Percentiles rank a stretch among this genome's conserved stretches.
phyloP scores from a whole-genome alignment of 2,113 vertebrate genomes.

The Toxotes chatareus region DNA sequence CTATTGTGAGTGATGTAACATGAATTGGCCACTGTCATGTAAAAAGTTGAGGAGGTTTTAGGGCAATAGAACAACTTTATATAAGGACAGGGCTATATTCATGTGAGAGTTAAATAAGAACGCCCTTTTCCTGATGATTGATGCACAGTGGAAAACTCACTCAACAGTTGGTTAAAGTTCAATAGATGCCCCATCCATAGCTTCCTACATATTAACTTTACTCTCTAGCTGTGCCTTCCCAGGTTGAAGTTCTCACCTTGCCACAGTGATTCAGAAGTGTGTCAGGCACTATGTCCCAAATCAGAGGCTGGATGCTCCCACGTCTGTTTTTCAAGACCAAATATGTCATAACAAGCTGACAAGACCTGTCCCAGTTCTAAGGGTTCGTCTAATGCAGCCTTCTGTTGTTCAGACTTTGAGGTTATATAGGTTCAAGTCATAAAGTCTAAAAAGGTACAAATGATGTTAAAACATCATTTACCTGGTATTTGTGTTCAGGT shows the following conservation, averaged over 20 bases:
- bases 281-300: conserved; percentile 3
- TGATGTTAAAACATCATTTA: neutral
- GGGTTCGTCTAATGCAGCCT: neutral
- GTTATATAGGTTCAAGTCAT: neutral
- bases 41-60: neutral
- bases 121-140: neutral
- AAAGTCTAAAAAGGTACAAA: neutral
- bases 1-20: conserved; percentile 7
- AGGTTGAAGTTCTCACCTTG: neutral
- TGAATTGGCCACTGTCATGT: neutral
- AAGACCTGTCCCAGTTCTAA: conserved; percentile 1
- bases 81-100: neutral
- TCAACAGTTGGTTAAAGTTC: too few relatives aligned
- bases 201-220: neutral
- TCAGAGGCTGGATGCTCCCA: neutral
- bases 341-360: conserved; percentile 18
- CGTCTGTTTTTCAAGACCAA: neutral
- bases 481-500: neutral
- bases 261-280: neutral
- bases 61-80: neutral
- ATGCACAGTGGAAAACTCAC: too few relatives aligned
- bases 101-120: neutral
- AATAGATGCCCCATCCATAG: neutral
- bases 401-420: neutral
- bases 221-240: neutral